Percentiles rank a stretch among this genome's conserved stretches.
phyloP scores from a whole-genome alignment of 2,888 invertebrate species.

The Notodonta ziczac region DNA sequence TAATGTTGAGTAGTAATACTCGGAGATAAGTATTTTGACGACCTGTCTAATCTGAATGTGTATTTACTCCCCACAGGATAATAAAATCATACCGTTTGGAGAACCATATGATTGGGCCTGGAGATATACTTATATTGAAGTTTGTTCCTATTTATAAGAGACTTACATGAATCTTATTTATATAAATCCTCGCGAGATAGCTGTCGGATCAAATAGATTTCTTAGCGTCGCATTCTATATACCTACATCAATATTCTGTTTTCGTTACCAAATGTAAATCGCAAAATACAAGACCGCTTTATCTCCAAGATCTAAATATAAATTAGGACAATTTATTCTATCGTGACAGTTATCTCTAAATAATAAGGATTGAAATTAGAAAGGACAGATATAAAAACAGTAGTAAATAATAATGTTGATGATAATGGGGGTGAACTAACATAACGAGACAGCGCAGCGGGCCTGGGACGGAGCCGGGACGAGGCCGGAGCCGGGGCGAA shows the following conservation, averaged over 20 bases:
- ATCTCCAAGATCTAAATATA: not conserved
- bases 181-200: too few species aligned
- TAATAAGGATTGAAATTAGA: constrained; percentile 8
- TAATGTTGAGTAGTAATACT: too few species aligned
- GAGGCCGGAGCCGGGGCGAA: constrained; percentile 35
- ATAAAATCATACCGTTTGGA: too few species aligned
- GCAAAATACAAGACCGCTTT: not conserved
- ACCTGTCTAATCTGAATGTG: too few species aligned
- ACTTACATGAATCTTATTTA: too few species aligned
- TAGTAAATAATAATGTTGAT: constrained; percentile 31
- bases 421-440: constrained; percentile 24
- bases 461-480: not conserved
- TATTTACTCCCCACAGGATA: too few species aligned
- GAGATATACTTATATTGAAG: too few species aligned
- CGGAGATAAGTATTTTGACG: too few species aligned
- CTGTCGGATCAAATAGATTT: constrained; percentile 1
- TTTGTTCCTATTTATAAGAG: too few species aligned
- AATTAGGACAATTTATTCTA: not conserved
- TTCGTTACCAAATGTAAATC: not conserved
- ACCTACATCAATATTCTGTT: not conserved
- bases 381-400: constrained; percentile 33
- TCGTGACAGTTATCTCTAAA: not conserved
- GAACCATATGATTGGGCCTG: too few species aligned
- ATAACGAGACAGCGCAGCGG: constrained; percentile 29
- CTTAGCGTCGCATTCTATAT: not conserved